Evolutionary conservation across 2,113 vertebrate species (phyloP), one percentile per base, ranked within the genome.

Genomic region (Axis porcinus): DNA sequence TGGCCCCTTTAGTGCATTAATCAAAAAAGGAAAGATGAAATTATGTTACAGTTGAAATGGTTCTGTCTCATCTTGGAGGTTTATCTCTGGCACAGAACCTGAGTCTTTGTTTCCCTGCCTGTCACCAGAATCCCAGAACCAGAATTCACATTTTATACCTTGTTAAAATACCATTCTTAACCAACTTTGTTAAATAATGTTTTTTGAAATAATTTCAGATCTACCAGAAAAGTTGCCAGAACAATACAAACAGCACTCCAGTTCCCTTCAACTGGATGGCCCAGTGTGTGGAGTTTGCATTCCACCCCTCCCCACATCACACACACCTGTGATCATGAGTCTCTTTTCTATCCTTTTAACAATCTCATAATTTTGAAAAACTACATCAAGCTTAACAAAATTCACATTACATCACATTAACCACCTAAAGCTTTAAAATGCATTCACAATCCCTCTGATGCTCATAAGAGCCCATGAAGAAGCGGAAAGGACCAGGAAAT

Each of bases 251-350:
- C 28, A 58, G 33, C 19, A 1, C 40, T 12, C 52, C 3, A 11
- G 0, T 12, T 13, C 25, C 70, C 57, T 50, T 58, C 43, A 8
- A 7, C 83, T 23, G 8, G 0, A 6, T 1, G 0, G 8, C 28
- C 28, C 55, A 12, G 0, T 2, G 43, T 12, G 36, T 19, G 6
- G n/a, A 79, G 25, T 33, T 1, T 45, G 45, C 6, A 0, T 47
- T 76, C 33, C 3, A 25, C 7, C 25, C 10, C 17, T 17, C 40
- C 54, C 2, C 25, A 54, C 70, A 8, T 17, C 60, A 13, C 50
- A 21, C 33, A 40, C 67, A 79, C 52, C 6, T n/a, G 2, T 55
- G 62, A 17, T 36, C 40, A 43, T 33, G 16, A 30, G 45, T 36
- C 86, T 70, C 81, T 33, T 52, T 55, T 60, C 52, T 36, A 74